Evolutionary conservation across 2,888 invertebrate genomes (phyloP), one percentile per base, ranked within the genome.

Genomic region (Perizoma flavofasciatum): DNA sequence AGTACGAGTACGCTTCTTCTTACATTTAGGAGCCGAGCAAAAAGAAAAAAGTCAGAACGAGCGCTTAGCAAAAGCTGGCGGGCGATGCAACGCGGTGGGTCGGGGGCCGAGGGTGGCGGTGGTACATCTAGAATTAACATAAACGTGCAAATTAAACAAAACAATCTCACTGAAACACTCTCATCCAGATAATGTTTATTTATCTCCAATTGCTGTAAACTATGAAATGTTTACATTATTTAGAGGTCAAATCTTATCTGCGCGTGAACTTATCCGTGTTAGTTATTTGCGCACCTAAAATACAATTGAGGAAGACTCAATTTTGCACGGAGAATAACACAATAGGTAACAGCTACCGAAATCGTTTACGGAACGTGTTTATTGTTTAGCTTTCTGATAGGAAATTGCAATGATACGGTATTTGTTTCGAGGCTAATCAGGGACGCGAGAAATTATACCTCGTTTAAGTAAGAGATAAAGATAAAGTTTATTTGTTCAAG

Each of bases 201-300:
- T 54, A 51, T 55, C 50, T 34, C 54, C 49, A 33, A 49, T 40
- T 41, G 37, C 47, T 60, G 49, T 61, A 40, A 47, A 52, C 47
- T 55, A 41, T 41, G 32, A 9, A 45, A 50, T 59, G 59, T 63
- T 57, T 63, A 57, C 52, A 55, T 55, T 52, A 11, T 44, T 56
- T 63, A 63, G 57, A 66, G 66, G 68, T 68, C 63, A 56, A 33
- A 8, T 44, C 49, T 63, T 66, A 68, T 68, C 65, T 51, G 8
- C 47, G 33, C 34, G 47, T 53, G 35, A 50, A 55, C 49, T 57
- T 62, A 62, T 62, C 56, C 50, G 9, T 6, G 37, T 32, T 40
- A 46, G 22, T 6, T 40, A 43, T 40, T 46, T 54, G 59, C 47
- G 50, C 48, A 10, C 41, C 6, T 50, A 59, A 52, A 22, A 48